Percentiles rank a stretch among this genome's conserved stretches.
phyloP scores from a whole-genome alignment of 2,888 invertebrate genomes.

The Eupithecia tripunctaria region DNA sequence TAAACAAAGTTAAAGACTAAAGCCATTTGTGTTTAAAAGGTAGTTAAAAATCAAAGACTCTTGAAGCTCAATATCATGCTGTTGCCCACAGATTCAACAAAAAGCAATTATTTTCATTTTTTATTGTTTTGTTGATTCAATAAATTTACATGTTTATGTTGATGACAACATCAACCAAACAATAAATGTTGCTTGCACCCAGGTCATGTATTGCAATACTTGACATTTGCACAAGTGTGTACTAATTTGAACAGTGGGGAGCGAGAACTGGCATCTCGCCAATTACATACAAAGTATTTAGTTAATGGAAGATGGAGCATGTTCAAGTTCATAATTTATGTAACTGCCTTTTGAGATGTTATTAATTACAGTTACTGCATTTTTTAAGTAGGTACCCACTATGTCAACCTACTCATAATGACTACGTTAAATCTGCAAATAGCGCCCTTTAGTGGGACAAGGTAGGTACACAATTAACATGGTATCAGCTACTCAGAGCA shows the following conservation, averaged over 20 bases:
- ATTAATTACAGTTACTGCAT: not conserved
- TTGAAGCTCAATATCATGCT: not conserved
- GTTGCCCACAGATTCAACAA: not conserved
- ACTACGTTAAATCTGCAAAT: not conserved
- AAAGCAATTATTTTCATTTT: not conserved
- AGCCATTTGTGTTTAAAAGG: too few relatives aligned
- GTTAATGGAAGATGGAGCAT: constrained; percentile 47
- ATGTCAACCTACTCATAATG: not conserved
- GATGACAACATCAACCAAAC: not conserved
- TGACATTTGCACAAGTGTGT: constrained; percentile 53
- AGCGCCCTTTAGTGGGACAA: not conserved
- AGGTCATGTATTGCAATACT: constrained; percentile 48
- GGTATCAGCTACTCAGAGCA: not conserved
- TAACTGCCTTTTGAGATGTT: constrained; percentile 31
- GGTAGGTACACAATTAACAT: not conserved
- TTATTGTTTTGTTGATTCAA: not conserved
- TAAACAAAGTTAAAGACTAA: not conserved
- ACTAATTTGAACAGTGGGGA: constrained; percentile 68
- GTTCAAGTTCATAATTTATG: constrained; percentile 35
- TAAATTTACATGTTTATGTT: not conserved
- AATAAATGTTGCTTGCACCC: constrained; percentile 21
- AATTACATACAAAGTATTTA: constrained; percentile 56
- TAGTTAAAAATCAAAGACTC: not conserved
- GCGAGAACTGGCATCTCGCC: constrained; percentile 62
- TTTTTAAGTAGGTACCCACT: not conserved